These are phyloP conservation scores for Esox lucius DNA, from an alignment of 2,797 vertebrate species.

Conservation along the genomic window DNA sequence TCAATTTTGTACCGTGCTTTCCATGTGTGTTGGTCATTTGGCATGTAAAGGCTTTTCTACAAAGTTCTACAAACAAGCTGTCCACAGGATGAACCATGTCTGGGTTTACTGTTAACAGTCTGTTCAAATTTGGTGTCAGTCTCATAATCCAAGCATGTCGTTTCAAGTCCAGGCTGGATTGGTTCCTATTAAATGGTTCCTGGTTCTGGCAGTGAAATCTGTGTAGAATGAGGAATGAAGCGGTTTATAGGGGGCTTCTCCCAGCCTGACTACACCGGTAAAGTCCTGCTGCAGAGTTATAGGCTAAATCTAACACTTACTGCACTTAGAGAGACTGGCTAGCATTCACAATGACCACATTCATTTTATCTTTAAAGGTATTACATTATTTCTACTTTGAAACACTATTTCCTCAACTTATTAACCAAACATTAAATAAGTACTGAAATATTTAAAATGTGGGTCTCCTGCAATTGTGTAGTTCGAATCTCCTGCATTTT, in stretches of 20 bases:
- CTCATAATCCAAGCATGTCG: not conserved
- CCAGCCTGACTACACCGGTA: not conserved
- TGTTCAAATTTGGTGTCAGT: not conserved
- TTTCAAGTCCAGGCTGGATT: not conserved
- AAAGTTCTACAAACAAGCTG: not conserved
- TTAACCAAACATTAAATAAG: not conserved
- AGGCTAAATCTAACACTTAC: not conserved
- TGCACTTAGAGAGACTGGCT: not conserved
- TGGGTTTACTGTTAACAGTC: not conserved
- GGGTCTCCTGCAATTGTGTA: not conserved
- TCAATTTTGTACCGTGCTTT: no score
- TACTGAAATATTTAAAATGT: no score
- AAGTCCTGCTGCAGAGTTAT: not conserved
- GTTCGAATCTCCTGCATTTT: not conserved
- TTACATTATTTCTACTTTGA: not conserved
- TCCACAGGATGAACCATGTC: not conserved
- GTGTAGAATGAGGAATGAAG: not conserved
- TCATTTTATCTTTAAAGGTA: not conserved
- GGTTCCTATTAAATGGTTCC: not conserved
- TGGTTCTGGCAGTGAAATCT: not conserved
- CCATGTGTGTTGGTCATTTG: no score
- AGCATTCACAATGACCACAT: not conserved
- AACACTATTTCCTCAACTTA: not conserved
- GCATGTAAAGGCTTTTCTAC: not conserved
- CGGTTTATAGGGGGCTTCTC: not conserved